Base-by-base conservation (phyloP, 1,140 invertebrate genomes). In the Ctenoplectra terminalis region DNA sequence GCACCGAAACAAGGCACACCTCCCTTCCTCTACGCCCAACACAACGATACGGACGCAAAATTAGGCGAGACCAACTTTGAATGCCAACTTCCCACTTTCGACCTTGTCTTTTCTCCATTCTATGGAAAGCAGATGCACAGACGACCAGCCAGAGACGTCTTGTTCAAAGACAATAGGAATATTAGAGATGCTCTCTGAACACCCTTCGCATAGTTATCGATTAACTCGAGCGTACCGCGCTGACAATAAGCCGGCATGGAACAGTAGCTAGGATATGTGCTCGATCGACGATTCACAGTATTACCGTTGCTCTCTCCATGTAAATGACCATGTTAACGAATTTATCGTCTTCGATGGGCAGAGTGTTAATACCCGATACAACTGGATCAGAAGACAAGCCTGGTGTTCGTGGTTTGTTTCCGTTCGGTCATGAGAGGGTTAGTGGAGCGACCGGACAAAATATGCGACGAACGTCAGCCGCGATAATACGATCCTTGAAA, bases 131-230 rank as follows among this genome's bases (percentile, higher is more conserved):
- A 31, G 46, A 5, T 43, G 46, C 11, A 15, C 50, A 43, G 52
- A 46, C 54, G 43, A 74, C 56, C 75, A 50, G 34, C 56, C 46
- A n/a, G 67, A 66, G 61, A 76, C 75, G 77, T 85, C 85, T n/a
- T 84, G 78, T 77, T 88, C 82, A 58, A 82, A 88, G 89, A 91
- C 90, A 91, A 90, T 90, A 74, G 87, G 79, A 86, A 88, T 87
- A 91, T 91, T 91, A 91, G 87, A 73, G 89, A 90, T 90, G 84
- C 89, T 87, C 86, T 83, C 82, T 87, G 88, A 91, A 83, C 86
- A 88, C 86, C 77, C 78, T 83, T 86, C 56, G 86, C 71, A 56
- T 69, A 85, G 87, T 89, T 90, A 90, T 91, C 87, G 90, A 90
- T 91, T 90, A 87, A 90, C 81, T 88, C 79, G 82, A 86, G 81